Evolutionary conservation across 2,888 invertebrate genomes (phyloP), one percentile per base, ranked within the genome.

Genomic region (Odontocolon sp.): DNA sequence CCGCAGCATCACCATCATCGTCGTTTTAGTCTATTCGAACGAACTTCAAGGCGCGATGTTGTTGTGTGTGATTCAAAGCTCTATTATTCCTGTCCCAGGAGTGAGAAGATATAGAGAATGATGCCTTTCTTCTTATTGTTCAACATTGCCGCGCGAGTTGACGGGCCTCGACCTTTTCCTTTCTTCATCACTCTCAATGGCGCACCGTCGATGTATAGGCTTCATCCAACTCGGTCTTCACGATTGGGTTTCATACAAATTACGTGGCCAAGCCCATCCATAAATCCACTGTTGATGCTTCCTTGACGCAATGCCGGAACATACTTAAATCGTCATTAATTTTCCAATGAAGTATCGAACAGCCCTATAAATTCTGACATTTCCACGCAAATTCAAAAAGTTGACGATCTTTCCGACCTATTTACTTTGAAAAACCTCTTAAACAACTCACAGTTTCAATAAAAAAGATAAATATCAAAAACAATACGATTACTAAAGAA

Each of bases 231-330:
- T 50, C n/a, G 26, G 26, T 26, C 23, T 16, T 11, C 50, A 14
- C n/a, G 11, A 14, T 11, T 26, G 26, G 11, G 26, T 6, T 11
- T 56, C 28, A 36, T 56, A 11, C 47, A 50, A 47, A 64, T 33
- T 50, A 50, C 26, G n/a, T 11, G n/a, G 59, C 47, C 74, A 63
- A 68, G 56, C 68, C 68, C 54, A 45, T 57, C 54, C 45, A 68
- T 74, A 56, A 68, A 74, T 74, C 52, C 54, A 63, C 40, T 54
- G 31, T 45, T 68, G 9, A 68, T 47, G 56, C 47, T 31, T 47
- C 50, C 47, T 57, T 36, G 73, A 67, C 59, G 59, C 50, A 52
- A 57, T 50, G n/a, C 50, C 16, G 14, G n/a, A 54, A 63, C 31
- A 31, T 61, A 21, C 26, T 52, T 59, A 31, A 31, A 28, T 14